Base-by-base conservation (phyloP, 2,797 vertebrate species). In the Alectoris magna region DNA sequence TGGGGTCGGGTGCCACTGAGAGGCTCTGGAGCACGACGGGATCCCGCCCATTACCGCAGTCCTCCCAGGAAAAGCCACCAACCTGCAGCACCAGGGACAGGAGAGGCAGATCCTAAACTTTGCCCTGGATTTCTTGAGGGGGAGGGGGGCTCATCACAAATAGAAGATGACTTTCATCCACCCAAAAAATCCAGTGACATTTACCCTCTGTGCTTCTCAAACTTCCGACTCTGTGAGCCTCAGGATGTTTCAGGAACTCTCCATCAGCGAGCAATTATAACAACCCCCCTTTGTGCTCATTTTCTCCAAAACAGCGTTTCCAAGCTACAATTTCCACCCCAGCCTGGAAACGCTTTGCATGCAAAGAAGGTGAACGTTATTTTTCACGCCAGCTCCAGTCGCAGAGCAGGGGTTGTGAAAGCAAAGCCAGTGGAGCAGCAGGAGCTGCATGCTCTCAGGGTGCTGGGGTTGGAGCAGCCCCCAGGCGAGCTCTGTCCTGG, bases 1-100 rank as follows among this genome's bases (percentile, higher is more conserved):
- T 87, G 19, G 98, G 98, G 88, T 98, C 96, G 0, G 98, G 98
- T 2, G 92, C 73, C 84, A 98, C 24, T 0, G 93, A 96, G 55
- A 98, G 96, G 85, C 95, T 97, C 67, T 94, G 89, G 83, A 98
- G 82, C 76, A 97, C 64, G 3, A 95, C 97, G 0, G 98, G 98
- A 27, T 97, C 97, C 3, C 31, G 97, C 31, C 84, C 92, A 9
- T 84, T 93, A 24, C 97, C 97, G 3, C 98, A 98, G 90, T 98
- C 97, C 55, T 97, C 92, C 98, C 98, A 98, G 38, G 93, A 84
- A 94, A 98, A 98, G 71, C 72, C 91, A 72, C 87, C 49, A 7
- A 97, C 70, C 96, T 95, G 85, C 7, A 14, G 62, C 58, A 93
- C 23, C 41, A 0, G 16, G 31, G 10, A 84, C 15, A 3, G 24